Percentiles rank a stretch among this genome's conserved stretches.
Evolutionary conservation across 2,113 vertebrate species (phyloP).

Genomic region (Helogale parvula): DNA sequence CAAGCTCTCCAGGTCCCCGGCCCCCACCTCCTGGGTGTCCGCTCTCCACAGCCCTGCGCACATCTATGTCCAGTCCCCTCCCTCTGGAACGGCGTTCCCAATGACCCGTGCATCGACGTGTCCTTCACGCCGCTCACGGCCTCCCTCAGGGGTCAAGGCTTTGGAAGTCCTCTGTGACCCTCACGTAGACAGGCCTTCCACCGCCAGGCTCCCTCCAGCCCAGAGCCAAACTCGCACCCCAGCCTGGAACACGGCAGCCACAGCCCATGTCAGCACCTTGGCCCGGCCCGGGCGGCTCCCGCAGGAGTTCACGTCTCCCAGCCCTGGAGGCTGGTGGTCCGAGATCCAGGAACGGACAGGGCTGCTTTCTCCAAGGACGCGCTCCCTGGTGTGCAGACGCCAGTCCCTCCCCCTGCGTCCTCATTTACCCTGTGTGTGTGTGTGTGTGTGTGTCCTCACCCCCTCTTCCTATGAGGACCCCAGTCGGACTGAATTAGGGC

Average conservation of each 20-base stretch:
- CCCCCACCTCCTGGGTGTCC: not conserved
- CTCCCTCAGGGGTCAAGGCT: not conserved
- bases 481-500: not conserved
- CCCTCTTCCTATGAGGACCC: not conserved
- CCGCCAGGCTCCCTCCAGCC: too few species aligned
- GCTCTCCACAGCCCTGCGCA: accelerated
- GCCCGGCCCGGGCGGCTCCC: accelerated
- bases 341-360: too few species aligned
- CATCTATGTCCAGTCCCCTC: not conserved
- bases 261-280: not conserved
- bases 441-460: too few species aligned
- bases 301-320: not conserved
- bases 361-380: not conserved
- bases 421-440: too few species aligned
- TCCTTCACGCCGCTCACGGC: not conserved
- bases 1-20: not conserved
- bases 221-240: accelerated
- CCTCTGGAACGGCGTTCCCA: not conserved
- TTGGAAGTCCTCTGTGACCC: not conserved
- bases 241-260: not conserved
- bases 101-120: accelerated
- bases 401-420: not conserved
- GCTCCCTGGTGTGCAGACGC: not conserved
- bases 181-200: not conserved
- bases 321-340: not conserved